Evolutionary conservation across 2,797 vertebrate genomes (phyloP).

Genomic region (Halcyon chelicuti): DNA sequence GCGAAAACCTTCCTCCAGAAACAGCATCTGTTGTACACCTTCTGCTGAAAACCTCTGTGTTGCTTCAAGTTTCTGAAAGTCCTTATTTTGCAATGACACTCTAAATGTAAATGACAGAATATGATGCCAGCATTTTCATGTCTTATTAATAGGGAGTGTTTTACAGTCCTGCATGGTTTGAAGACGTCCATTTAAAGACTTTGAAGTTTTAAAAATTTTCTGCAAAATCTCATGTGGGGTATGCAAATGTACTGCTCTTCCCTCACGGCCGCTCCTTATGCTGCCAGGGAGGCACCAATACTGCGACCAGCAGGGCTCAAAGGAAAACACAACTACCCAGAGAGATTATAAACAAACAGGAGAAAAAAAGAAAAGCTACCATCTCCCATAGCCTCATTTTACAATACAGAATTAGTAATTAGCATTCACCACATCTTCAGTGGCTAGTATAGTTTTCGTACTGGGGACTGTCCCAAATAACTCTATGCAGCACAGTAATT

Average conservation of each 20-base stretch:
- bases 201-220: neutral
- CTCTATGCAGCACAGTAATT: neutral
- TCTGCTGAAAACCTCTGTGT: neutral
- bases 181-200: neutral
- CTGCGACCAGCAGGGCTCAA: neutral
- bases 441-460: neutral
- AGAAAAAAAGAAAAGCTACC: neutral
- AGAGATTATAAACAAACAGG: neutral
- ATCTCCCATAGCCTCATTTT: neutral
- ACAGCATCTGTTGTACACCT: neutral
- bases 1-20: conserved; percentile 8
- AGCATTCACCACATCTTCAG: neutral
- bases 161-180: neutral
- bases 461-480: neutral
- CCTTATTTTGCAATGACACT: neutral
- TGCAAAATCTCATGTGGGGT: neutral
- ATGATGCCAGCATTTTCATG: neutral
- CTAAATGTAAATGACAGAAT: neutral
- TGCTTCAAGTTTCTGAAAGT: neutral
- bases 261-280: neutral
- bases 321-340: neutral
- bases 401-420: neutral
- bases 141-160: neutral
- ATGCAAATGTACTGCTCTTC: neutral
- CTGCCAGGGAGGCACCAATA: neutral